phyloP scores from a whole-genome alignment of 1,140 invertebrate genomes.

The Bombus affinis region DNA sequence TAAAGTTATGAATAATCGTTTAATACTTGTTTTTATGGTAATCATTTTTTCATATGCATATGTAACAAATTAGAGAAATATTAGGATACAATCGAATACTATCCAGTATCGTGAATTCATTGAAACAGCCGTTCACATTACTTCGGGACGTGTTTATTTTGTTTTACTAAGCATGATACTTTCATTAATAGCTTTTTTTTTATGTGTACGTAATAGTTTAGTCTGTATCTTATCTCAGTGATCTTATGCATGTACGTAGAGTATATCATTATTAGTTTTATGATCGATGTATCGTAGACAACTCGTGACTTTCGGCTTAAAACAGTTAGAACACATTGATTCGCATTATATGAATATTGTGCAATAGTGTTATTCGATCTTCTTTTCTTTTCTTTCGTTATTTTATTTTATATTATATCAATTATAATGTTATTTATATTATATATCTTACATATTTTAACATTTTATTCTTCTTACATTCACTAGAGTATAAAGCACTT shows the following conservation, averaged over 20 bases:
- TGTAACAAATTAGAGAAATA: slow-evolving; percentile 32
- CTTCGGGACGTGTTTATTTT: not conserved
- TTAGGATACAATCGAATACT: slow-evolving; percentile 14
- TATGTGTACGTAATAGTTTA: not conserved
- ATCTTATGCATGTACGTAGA: not conserved
- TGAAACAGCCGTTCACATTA: not conserved
- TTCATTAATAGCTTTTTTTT: slow-evolving; percentile 6
- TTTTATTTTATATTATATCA: not conserved
- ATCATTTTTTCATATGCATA: not conserved
- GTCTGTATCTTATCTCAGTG: slow-evolving; percentile 3
- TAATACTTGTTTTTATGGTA: not conserved
- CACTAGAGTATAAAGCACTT: not conserved
- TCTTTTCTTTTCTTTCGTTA: not conserved
- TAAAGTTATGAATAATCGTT: not conserved
- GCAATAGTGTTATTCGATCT: not conserved
- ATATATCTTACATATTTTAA: not conserved
- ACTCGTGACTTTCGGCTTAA: slow-evolving; percentile 51
- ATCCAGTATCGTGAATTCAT: slow-evolving; percentile 24
- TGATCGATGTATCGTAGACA: slow-evolving; percentile 52
- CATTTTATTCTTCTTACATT: not conserved
- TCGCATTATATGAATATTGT: slow-evolving; percentile 9
- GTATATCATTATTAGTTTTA: slow-evolving; percentile 52
- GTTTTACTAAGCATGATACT: not conserved
- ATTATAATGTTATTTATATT: not conserved
- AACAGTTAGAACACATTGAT: slow-evolving; percentile 26